Conservation (phyloP, 2,113 vertebrate species). For the Abramis brama region DNA sequence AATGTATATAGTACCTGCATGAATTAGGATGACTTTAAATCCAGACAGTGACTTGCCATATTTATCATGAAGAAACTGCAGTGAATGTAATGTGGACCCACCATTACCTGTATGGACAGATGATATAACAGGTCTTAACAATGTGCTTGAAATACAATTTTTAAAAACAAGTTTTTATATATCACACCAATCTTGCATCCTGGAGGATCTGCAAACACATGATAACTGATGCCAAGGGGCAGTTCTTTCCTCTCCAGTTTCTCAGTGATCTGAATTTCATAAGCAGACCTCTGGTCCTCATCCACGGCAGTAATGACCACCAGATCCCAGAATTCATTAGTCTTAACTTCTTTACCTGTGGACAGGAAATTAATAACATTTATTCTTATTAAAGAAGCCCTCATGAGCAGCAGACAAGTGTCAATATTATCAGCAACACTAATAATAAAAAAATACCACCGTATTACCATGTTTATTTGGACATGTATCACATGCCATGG, state of each 20-base stretch:
- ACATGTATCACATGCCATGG: background rate
- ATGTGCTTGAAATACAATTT: background rate
- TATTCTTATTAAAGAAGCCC: background rate
- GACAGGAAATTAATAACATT: background rate
- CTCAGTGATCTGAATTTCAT: constrained; percentile 80
- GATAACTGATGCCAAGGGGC: constrained; percentile 80
- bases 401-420: background rate
- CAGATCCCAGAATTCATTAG: constrained; percentile 85
- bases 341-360: constrained; percentile 72
- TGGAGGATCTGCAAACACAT: constrained; percentile 86
- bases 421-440: background rate
- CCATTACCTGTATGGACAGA: constrained; percentile 85
- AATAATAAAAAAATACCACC: background rate
- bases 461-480: background rate
- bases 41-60: constrained; percentile 80
- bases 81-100: constrained; percentile 86
- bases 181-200: constrained; percentile 86
- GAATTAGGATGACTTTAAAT: constrained; percentile 86
- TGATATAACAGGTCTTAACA: background rate
- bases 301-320: constrained; percentile 87
- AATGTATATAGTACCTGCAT: constrained; percentile 81
- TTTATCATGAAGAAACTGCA: constrained; percentile 78
- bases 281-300: constrained; percentile 81
- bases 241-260: constrained; percentile 83
- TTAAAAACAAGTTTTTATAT: background rate